Base-by-base conservation (phyloP, 2,888 invertebrate species). In the Timema cristinae region DNA sequence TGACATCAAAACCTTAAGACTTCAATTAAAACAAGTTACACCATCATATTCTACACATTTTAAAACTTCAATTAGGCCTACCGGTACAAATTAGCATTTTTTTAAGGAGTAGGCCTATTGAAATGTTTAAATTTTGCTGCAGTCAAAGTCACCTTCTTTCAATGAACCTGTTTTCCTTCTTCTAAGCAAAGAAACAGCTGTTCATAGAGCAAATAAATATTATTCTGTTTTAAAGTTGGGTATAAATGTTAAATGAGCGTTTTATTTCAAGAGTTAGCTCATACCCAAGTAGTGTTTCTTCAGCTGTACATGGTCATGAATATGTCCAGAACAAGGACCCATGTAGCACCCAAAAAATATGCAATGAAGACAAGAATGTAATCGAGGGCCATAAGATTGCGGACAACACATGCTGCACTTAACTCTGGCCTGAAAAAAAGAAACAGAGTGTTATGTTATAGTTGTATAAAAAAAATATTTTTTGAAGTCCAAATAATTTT, bases 271-370 rank as follows among this genome's bases (percentile, higher is more conserved):
- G 8, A 48, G 16, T 50, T 66, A 49, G n/a, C 66, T 50, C 56
- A 77, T 82, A 88, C 88, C 87, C 76, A 97, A 85, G 79, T 88
- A 88, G 82, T 97, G 97, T 78, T 92, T 91, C 79, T 91, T 91
- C 66, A 86, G 85, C 79, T 90, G 91, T 68, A 91, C 89, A 84
- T 98, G 97, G 71, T 93, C 91, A 78, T 91, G 89, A 76, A 96
- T 94, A 81, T 97, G 97, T 72, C 90, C 87, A 32, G 32, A 32
- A 32, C 32, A 32, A 32, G 32, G 32, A 47, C 88, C 89, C 48
- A 79, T 81, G 78, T 93, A 93, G 82, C 98, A 98, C 69, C 94
- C 97, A 82, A 98, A 96, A 84, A 89, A 96, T 77, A 97, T 93
- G 84, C 98, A 98, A 79, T 94, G 93, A 73, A 94, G 85, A 79